Conservation (phyloP, 2,888 invertebrate species). For the Trissolcus japonicus region DNA sequence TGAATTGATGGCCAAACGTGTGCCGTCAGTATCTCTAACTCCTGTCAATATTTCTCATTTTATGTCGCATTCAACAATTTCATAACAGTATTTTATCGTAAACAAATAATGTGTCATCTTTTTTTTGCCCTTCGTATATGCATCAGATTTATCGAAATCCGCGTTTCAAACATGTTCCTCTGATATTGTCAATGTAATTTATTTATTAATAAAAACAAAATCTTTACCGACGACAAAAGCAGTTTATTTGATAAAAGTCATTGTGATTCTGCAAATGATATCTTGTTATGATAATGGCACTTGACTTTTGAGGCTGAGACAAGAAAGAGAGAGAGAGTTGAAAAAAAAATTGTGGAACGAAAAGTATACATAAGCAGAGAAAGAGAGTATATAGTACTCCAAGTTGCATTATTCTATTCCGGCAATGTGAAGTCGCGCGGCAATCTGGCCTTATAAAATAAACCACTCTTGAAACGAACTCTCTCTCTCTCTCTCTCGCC, state of each 20-base stretch:
- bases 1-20: conserved; percentile 19
- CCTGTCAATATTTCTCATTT: conserved; percentile 34
- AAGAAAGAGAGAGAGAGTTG: conserved; percentile 11
- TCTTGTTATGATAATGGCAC: conserved; percentile 60
- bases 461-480: conserved; percentile 64
- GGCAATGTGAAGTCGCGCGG: conserved; percentile 67
- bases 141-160: conserved; percentile 5
- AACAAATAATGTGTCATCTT: conserved; percentile 17
- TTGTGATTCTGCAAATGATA: conserved; percentile 42
- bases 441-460: conserved; percentile 74
- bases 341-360: conserved; percentile 11
- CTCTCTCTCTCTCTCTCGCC: conserved; percentile 48
- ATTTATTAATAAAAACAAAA: background rate
- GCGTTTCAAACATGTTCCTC: background rate
- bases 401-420: conserved; percentile 73
- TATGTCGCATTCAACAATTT: background rate
- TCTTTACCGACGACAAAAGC: conserved; percentile 6
- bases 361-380: conserved; percentile 18
- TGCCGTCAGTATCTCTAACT: conserved; percentile 18
- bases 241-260: conserved; percentile 43
- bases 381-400: conserved; percentile 18
- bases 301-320: conserved; percentile 64
- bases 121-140: conserved; percentile 12
- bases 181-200: background rate
- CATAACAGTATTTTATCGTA: no score